phyloP scores from a whole-genome alignment of 2,797 vertebrate genomes.

The Kryptopterus vitreolus region DNA sequence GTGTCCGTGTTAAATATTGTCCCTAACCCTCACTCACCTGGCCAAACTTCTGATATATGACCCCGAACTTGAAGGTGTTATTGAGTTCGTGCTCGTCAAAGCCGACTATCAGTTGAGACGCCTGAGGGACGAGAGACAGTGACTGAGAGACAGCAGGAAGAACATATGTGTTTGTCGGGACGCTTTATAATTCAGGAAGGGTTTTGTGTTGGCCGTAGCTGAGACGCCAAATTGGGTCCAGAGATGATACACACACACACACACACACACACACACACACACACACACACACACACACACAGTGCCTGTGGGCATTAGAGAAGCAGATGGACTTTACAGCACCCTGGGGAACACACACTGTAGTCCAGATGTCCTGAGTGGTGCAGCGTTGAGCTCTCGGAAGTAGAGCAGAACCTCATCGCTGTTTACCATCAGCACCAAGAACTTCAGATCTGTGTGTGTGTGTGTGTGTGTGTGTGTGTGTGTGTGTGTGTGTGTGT shows the following conservation, averaged over 20 bases:
- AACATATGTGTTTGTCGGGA: constrained; percentile 47
- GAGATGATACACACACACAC: constrained; percentile 23
- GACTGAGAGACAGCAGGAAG: constrained; percentile 33
- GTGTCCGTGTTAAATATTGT: neutral
- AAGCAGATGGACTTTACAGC: constrained; percentile 54
- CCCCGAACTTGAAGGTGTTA: constrained; percentile 97
- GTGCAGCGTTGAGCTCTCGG: constrained; percentile 21
- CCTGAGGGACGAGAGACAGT: constrained; percentile 68
- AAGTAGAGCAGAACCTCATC: constrained; percentile 44
- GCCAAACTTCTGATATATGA: constrained; percentile 93
- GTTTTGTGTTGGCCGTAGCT: constrained; percentile 37
- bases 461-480: too few species aligned
- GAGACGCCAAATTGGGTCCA: constrained; percentile 34
- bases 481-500: too few species aligned
- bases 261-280: constrained; percentile 1
- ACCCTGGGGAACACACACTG: constrained; percentile 47
- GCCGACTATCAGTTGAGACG: constrained; percentile 91
- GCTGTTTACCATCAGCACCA: constrained; percentile 29
- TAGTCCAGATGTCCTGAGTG: constrained; percentile 46
- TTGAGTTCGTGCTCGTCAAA: constrained; percentile 97
- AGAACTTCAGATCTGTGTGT: neutral
- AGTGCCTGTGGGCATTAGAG: constrained; percentile 29
- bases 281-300: neutral
- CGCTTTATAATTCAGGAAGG: constrained; percentile 50
- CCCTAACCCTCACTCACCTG: constrained; percentile 80